phyloP scores from a whole-genome alignment of 1,140 invertebrate species.

The Fopius arisanus region DNA sequence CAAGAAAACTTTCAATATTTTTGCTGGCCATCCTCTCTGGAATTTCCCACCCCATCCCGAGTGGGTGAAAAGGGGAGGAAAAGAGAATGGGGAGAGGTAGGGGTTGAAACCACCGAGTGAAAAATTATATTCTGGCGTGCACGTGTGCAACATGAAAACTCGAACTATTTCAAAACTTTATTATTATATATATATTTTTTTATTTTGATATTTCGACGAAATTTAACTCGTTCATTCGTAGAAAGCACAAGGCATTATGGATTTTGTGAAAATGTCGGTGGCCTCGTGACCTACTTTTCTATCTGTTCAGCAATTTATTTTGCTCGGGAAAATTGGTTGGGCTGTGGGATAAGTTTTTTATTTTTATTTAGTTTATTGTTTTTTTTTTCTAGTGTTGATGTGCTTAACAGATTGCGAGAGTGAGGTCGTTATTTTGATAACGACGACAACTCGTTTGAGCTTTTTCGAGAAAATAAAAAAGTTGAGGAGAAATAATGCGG shows the following conservation, averaged over 20 bases:
- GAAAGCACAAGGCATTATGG: not conserved
- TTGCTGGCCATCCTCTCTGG: not conserved
- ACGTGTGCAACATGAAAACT: not conserved
- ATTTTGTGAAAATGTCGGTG: not conserved
- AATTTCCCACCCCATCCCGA: no score
- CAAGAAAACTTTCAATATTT: constrained; percentile 36
- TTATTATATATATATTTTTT: no score
- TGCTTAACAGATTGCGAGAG: not conserved
- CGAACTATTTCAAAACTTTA: not conserved
- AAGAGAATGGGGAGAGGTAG: no score
- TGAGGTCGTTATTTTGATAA: not conserved
- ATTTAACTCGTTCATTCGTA: not conserved
- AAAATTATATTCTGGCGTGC: not conserved
- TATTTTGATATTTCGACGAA: not conserved
- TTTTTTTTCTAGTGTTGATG: not conserved
- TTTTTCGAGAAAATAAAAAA: not conserved
- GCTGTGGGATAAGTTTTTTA: not conserved
- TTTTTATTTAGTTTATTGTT: no score
- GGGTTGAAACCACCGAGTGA: not conserved
- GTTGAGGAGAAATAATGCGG: not conserved
- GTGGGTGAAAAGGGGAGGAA: no score
- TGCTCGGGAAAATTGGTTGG: not conserved
- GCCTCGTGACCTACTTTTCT: not conserved
- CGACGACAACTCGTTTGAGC: not conserved
- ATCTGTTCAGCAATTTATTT: not conserved